Evolutionary conservation across 2,797 vertebrate genomes (phyloP).

Genomic region (Phalanger gymnotis): DNA sequence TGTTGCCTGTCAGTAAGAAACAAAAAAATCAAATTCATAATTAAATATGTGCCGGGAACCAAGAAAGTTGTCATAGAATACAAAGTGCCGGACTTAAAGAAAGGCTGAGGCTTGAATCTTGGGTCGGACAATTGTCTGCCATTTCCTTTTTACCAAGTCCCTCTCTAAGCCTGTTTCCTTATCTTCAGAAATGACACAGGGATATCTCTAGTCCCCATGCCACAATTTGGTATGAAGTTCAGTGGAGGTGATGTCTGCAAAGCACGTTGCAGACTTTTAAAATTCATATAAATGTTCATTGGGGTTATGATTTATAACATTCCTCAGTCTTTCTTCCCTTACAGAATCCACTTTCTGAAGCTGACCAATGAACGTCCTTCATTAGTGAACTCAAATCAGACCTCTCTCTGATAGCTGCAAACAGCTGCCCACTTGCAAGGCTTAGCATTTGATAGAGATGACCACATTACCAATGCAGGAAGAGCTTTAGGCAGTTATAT

Average conservation of each 20-base stretch:
- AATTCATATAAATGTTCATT: not conserved
- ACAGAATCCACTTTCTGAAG: not conserved
- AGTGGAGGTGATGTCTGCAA: not conserved
- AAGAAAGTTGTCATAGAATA: not conserved
- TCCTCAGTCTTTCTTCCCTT: not conserved
- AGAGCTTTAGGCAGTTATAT: not conserved
- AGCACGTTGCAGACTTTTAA: not conserved
- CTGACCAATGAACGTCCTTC: not conserved
- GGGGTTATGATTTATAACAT: not conserved
- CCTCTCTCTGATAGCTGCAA: not conserved
- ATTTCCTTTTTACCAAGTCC: not conserved
- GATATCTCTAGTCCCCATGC: not conserved
- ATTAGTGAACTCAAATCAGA: not conserved
- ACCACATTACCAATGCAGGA: not conserved
- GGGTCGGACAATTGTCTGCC: not conserved
- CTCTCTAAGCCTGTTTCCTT: not conserved
- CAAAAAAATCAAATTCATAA: not conserved
- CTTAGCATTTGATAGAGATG: not conserved
- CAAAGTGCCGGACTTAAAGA: not conserved
- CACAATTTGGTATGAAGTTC: not conserved
- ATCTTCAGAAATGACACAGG: not conserved
- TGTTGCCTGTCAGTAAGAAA: not conserved
- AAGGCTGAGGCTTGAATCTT: not conserved
- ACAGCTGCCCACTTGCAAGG: not conserved
- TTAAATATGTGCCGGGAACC: not conserved